These are phyloP conservation scores for Blastomussa wellsi DNA, from an alignment of 92 coral and sea anemone species.

Conservation along the genomic window DNA sequence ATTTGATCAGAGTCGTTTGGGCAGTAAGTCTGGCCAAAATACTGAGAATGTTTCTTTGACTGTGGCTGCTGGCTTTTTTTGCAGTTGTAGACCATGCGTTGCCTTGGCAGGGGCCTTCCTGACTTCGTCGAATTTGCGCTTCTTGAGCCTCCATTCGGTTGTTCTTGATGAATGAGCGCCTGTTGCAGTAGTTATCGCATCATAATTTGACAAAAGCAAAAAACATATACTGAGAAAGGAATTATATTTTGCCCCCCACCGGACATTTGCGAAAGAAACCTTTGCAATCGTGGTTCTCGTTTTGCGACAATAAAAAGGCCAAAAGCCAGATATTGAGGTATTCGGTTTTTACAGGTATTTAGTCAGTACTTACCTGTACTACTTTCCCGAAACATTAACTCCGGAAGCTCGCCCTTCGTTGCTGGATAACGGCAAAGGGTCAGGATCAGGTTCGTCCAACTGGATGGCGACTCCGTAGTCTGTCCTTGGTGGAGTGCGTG, in stretches of 20 bases:
- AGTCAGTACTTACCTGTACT: too few species aligned
- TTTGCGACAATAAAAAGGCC: too few species aligned
- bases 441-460: not conserved
- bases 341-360: too few species aligned
- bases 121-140: not conserved
- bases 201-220: too few species aligned
- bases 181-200: not conserved
- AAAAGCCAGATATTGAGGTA: too few species aligned
- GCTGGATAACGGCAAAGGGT: not conserved
- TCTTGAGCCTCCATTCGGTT: constrained; percentile 1
- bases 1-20: too few species aligned
- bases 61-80: not conserved
- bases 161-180: not conserved
- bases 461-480: not conserved
- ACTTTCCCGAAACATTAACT: not conserved
- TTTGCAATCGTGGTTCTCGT: too few species aligned
- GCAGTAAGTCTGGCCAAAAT: too few species aligned
- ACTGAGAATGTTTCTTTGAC: too few species aligned
- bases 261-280: too few species aligned
- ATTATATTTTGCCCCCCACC: too few species aligned
- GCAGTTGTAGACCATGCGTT: not conserved
- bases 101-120: not conserved
- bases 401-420: not conserved
- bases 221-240: too few species aligned
- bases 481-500: not conserved